Evolutionary conservation across 1,140 invertebrate species (phyloP).

Genomic region (Pinna nobilis): DNA sequence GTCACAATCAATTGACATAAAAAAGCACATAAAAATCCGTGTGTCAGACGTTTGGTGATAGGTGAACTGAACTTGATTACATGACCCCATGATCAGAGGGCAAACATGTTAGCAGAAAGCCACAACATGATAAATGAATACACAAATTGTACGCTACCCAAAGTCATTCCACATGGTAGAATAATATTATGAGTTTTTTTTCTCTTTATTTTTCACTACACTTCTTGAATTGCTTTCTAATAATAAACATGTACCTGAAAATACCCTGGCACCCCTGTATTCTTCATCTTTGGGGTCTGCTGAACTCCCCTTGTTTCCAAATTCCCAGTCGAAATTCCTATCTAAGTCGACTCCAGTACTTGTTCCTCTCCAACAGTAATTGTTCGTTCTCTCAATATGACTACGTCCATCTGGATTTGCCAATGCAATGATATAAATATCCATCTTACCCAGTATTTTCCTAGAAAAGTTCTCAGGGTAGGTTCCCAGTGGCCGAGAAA

Average conservation of each 20-base stretch:
- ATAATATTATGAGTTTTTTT: too few species aligned
- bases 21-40: too few species aligned
- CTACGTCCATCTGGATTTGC: constrained; percentile 70
- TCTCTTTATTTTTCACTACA: too few species aligned
- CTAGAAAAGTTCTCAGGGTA: constrained; percentile 33
- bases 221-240: too few species aligned
- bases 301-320: constrained; percentile 67
- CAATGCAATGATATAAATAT: constrained; percentile 66
- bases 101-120: too few species aligned
- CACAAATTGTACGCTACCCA: too few species aligned
- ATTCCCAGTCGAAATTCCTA: constrained; percentile 72
- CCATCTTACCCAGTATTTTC: constrained; percentile 57
- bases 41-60: too few species aligned
- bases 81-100: too few species aligned
- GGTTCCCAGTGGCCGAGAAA: constrained; percentile 30
- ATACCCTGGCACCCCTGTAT: constrained; percentile 62
- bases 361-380: constrained; percentile 72
- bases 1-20: too few species aligned
- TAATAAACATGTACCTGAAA: constrained; percentile 66
- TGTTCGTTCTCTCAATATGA: constrained; percentile 60
- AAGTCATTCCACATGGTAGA: too few species aligned
- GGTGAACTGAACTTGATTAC: too few species aligned
- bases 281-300: constrained; percentile 65
- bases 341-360: constrained; percentile 68
- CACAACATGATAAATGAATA: too few species aligned